Percentiles rank a stretch among this genome's conserved stretches.
Evolutionary conservation across 1,140 invertebrate species (phyloP).

Genomic region (Drosophila nikananu): DNA sequence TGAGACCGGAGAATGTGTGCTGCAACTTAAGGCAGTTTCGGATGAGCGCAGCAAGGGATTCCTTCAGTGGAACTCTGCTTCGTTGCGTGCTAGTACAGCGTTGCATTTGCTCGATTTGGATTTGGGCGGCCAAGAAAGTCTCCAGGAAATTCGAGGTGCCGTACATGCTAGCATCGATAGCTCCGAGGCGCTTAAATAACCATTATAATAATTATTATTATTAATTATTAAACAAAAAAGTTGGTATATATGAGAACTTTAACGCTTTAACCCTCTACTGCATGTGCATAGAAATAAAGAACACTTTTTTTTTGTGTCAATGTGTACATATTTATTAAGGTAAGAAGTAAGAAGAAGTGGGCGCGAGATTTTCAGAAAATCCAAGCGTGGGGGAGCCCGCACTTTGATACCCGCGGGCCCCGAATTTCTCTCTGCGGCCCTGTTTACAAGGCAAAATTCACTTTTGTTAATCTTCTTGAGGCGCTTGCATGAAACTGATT

Average conservation of each 20-base stretch:
- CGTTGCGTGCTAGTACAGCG: constrained; percentile 69
- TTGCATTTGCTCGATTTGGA: constrained; percentile 86
- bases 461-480: too few relatives aligned
- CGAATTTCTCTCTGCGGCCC: too few relatives aligned
- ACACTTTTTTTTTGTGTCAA: too few relatives aligned
- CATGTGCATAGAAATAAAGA: too few relatives aligned
- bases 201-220: background rate
- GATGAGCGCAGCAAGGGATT: constrained; percentile 87
- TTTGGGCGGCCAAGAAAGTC: constrained; percentile 91
- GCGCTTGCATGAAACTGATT: too few relatives aligned
- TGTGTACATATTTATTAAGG: too few relatives aligned
- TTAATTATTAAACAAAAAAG: background rate
- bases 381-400: too few relatives aligned
- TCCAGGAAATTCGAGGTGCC: constrained; percentile 95
- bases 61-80: constrained; percentile 77
- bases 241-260: background rate
- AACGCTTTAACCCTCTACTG: too few relatives aligned
- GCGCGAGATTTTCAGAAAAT: too few relatives aligned
- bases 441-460: too few relatives aligned
- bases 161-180: constrained; percentile 93
- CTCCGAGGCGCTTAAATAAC: constrained; percentile 87
- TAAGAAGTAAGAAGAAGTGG: too few relatives aligned
- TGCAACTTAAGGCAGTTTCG: constrained; percentile 91
- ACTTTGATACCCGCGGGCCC: too few relatives aligned
- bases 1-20: constrained; percentile 93